Conservation (phyloP, 2,888 invertebrate species). For the Cataglyphis livida region DNA sequence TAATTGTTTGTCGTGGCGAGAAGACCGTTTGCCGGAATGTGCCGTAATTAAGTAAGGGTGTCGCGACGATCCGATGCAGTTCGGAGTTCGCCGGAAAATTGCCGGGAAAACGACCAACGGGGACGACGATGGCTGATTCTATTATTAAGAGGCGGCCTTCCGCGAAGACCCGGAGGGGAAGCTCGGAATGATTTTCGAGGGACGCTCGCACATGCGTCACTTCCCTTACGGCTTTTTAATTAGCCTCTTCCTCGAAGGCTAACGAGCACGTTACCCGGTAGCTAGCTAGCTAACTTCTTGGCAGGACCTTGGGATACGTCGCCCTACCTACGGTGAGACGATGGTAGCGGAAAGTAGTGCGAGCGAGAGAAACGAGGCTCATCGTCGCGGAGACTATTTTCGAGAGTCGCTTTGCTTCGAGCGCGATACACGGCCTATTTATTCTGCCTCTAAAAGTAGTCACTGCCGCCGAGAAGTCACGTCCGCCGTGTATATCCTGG, state of each 20-base stretch:
- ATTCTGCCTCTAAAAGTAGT: slow-evolving; percentile 72
- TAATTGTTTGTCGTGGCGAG: slow-evolving; percentile 12
- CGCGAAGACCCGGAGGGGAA: slow-evolving; percentile 15
- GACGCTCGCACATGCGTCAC: slow-evolving; percentile 69
- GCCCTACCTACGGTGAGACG: not conserved
- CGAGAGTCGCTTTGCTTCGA: slow-evolving; percentile 42
- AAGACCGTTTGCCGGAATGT: slow-evolving; percentile 58
- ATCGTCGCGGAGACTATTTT: slow-evolving; percentile 66
- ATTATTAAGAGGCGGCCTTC: slow-evolving; percentile 50
- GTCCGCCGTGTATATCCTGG: slow-evolving; percentile 50
- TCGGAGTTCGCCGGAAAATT: slow-evolving; percentile 60
- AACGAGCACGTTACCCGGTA: slow-evolving; percentile 65
- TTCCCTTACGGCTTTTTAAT: slow-evolving; percentile 78
- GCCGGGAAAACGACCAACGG: slow-evolving; percentile 29
- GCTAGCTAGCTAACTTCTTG: not conserved
- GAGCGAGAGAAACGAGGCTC: slow-evolving; percentile 14
- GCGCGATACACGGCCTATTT: slow-evolving; percentile 69
- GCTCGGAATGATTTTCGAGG: slow-evolving; percentile 42
- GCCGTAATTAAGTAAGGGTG: slow-evolving; percentile 66
- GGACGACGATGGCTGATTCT: slow-evolving; percentile 27
- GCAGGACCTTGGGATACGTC: not conserved
- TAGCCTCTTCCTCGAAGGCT: slow-evolving; percentile 72
- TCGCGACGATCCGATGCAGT: slow-evolving; percentile 54
- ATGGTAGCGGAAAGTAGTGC: not conserved
- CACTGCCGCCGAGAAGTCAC: slow-evolving; percentile 40